Evolutionary conservation across 2,113 vertebrate species (phyloP).

Genomic region (Mionectes macconnelli): DNA sequence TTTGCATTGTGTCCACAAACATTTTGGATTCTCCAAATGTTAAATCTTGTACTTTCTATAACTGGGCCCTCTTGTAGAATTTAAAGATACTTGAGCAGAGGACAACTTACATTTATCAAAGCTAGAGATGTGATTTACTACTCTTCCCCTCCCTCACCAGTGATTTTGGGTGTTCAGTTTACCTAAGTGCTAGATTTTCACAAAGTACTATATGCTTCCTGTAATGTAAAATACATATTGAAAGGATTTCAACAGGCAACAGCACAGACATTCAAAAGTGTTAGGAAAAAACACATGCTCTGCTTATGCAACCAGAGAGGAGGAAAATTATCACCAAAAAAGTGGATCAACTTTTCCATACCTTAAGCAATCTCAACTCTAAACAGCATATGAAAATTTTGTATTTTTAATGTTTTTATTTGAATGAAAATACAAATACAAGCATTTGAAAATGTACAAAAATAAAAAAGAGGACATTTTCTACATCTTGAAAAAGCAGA

Average conservation of each 20-base stretch:
- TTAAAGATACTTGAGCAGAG: not conserved
- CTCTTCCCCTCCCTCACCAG: not conserved
- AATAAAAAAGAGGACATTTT: constrained; percentile 60
- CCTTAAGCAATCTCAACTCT: not conserved
- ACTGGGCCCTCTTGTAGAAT: not conserved
- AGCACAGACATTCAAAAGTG: not conserved
- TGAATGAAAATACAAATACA: constrained; percentile 39
- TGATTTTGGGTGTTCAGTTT: not conserved
- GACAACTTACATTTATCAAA: not conserved
- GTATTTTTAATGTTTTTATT: constrained; percentile 64
- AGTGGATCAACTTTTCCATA: not conserved
- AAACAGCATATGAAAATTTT: not conserved
- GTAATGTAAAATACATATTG: not conserved
- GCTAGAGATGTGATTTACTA: not conserved
- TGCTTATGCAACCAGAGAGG: not conserved
- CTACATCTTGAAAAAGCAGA: constrained; percentile 37
- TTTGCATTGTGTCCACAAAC: not conserved
- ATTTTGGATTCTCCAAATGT: not conserved
- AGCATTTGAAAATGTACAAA: constrained; percentile 56
- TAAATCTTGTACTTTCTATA: not conserved
- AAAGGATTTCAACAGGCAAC: not conserved
- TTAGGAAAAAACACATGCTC: not conserved
- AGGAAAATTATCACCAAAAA: not conserved
- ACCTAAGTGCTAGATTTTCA: not conserved
- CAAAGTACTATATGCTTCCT: not conserved